A percentile compares a stretch with the other conserved stretches of the same genome.
Evolutionary conservation across 2,113 vertebrate species (phyloP).

Genomic region (Shinisaurus crocodilurus): DNA sequence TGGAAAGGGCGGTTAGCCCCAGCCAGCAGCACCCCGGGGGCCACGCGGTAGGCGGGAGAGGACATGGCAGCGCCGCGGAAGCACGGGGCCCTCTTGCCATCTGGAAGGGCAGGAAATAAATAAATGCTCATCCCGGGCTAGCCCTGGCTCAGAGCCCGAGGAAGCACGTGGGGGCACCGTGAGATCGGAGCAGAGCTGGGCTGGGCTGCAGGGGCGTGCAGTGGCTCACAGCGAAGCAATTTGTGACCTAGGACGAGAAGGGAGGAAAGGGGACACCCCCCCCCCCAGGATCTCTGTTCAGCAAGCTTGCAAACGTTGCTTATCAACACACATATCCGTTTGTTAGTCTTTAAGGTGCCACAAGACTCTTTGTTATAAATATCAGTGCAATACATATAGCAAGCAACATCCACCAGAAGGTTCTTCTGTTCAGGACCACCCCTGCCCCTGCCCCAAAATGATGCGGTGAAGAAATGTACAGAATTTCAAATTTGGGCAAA

Average conservation of each 20-base stretch:
- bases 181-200: not conserved
- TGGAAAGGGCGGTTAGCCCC: slow-evolving; percentile 67
- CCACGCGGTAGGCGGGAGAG: slow-evolving; percentile 3
- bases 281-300: too few relatives aligned
- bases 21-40: slow-evolving; percentile 38
- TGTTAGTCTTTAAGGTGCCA: not conserved
- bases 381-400: not conserved
- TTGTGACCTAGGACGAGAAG: not conserved
- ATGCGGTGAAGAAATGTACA: not conserved
- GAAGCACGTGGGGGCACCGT: not conserved
- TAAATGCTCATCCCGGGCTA: fast-evolving
- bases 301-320: not conserved
- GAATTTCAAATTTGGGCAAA: not conserved
- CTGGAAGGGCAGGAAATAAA: not conserved
- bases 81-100: not conserved
- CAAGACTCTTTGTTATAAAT: not conserved
- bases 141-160: too few relatives aligned
- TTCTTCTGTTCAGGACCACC: not conserved
- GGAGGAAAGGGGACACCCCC: not conserved
- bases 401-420: not conserved
- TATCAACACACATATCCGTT: too few relatives aligned
- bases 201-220: not conserved
- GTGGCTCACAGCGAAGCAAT: not conserved
- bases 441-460: too few relatives aligned
- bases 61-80: not conserved